phyloP scores from a whole-genome alignment of 2,888 invertebrate species.

The Opisthograptis luteolata region DNA sequence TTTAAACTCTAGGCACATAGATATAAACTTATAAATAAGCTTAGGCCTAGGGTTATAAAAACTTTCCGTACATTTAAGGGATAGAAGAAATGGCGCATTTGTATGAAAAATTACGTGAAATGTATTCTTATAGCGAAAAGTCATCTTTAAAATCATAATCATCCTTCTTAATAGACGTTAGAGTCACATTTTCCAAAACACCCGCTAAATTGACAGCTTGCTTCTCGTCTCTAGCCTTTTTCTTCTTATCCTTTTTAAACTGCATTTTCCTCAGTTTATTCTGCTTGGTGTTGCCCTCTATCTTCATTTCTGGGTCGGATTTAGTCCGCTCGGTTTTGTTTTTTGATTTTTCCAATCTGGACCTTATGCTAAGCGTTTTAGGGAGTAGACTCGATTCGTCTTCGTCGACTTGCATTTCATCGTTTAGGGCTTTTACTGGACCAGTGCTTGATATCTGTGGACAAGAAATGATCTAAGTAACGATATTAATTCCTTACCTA shows the following conservation, averaged over 20 bases:
- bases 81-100: no score
- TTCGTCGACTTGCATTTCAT: slow-evolving; percentile 83
- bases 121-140: slow-evolving; percentile 61
- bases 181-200: slow-evolving; percentile 85
- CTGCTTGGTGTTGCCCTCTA: slow-evolving; percentile 87
- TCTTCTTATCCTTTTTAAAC: slow-evolving; percentile 87
- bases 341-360: slow-evolving; percentile 64
- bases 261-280: slow-evolving; percentile 77
- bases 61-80: no score
- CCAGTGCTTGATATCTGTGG: slow-evolving; percentile 86
- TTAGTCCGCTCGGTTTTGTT: slow-evolving; percentile 69
- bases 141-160: slow-evolving; percentile 87
- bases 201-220: slow-evolving; percentile 86
- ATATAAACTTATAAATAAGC: no score
- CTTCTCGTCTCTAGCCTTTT: slow-evolving; percentile 82
- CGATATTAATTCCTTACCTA: no score
- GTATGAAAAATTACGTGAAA: neutral
- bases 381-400: slow-evolving; percentile 71
- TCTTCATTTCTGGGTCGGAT: slow-evolving; percentile 86
- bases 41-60: no score
- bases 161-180: slow-evolving; percentile 73
- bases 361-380: slow-evolving; percentile 67
- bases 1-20: no score
- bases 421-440: slow-evolving; percentile 78
- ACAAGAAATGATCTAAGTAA: slow-evolving; percentile 37